These are phyloP conservation scores for Psephotus haematonotus DNA, from an alignment of 2,113 vertebrate species.

Conservation along the genomic window DNA sequence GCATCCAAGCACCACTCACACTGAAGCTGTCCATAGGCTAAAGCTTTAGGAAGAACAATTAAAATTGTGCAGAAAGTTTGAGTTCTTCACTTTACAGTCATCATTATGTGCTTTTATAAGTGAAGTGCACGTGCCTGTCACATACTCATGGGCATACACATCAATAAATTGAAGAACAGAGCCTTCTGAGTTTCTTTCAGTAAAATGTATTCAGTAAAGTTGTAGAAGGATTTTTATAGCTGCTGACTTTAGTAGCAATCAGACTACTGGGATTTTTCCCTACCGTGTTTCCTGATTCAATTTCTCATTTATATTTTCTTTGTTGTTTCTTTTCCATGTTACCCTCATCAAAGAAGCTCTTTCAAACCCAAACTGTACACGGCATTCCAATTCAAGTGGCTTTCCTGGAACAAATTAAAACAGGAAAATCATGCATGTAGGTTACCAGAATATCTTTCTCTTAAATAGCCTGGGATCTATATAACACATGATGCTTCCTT, in stretches of 20 bases:
- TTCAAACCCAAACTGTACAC: constrained; percentile 79
- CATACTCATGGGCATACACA: neutral
- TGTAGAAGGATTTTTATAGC: neutral
- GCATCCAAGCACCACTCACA: neutral
- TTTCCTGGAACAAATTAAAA: constrained; percentile 69
- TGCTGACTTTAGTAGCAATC: neutral
- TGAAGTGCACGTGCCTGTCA: fast-evolving
- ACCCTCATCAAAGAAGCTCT: constrained; percentile 13
- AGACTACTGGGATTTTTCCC: neutral
- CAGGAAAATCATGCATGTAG: neutral
- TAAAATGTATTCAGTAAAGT: neutral
- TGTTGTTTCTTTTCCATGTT: constrained; percentile 71
- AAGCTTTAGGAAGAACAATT: neutral
- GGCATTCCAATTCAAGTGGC: constrained; percentile 76
- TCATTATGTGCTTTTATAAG: neutral
- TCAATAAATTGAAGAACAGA: neutral
- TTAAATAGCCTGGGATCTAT: neutral
- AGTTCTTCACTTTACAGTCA: neutral
- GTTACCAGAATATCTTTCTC: neutral
- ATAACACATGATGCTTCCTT: neutral
- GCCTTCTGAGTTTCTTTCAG: neutral
- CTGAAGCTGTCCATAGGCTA: neutral
- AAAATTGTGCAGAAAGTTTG: neutral
- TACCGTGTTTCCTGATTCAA: constrained; percentile 49
- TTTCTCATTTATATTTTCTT: constrained; percentile 32